Evolutionary conservation across 2,888 invertebrate species (phyloP).

Genomic region (Halocaridina rubra): DNA sequence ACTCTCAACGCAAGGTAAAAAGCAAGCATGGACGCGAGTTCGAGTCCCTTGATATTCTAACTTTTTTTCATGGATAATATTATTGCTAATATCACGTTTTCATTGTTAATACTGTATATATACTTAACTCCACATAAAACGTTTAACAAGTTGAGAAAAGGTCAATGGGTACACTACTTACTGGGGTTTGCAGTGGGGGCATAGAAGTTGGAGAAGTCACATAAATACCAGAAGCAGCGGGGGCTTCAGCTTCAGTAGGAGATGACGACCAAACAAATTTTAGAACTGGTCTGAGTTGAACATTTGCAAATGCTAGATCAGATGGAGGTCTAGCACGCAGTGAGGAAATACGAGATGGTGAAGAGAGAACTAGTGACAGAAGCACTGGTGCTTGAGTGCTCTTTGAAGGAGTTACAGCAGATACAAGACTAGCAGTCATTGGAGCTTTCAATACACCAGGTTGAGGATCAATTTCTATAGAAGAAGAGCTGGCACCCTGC

Average conservation of each 20-base stretch:
- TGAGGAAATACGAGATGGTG: neutral
- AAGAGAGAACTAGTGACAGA: neutral
- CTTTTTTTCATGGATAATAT: too few relatives aligned
- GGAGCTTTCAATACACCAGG: conserved; percentile 28
- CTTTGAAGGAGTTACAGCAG: neutral
- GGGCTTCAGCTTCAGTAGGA: neutral
- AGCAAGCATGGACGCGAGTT: too few relatives aligned
- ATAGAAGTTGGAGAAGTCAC: neutral
- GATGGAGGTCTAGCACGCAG: conserved; percentile 11
- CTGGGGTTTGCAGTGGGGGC: neutral
- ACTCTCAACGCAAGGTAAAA: too few relatives aligned
- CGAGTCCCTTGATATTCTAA: too few relatives aligned
- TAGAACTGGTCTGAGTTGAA: neutral
- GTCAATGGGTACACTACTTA: conserved; percentile 12
- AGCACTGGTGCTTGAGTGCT: neutral
- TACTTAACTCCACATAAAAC: too few relatives aligned
- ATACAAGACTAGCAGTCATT: conserved; percentile 16
- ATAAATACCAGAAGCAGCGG: neutral
- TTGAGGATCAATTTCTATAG: neutral
- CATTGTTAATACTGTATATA: too few relatives aligned
- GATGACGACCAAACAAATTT: neutral
- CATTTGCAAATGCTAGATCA: neutral
- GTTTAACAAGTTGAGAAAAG: conserved; percentile 53
- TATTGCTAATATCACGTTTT: too few relatives aligned
- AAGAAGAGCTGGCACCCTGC: neutral